Conservation (phyloP, 2,113 vertebrate species). For the Anser cygnoides region DNA sequence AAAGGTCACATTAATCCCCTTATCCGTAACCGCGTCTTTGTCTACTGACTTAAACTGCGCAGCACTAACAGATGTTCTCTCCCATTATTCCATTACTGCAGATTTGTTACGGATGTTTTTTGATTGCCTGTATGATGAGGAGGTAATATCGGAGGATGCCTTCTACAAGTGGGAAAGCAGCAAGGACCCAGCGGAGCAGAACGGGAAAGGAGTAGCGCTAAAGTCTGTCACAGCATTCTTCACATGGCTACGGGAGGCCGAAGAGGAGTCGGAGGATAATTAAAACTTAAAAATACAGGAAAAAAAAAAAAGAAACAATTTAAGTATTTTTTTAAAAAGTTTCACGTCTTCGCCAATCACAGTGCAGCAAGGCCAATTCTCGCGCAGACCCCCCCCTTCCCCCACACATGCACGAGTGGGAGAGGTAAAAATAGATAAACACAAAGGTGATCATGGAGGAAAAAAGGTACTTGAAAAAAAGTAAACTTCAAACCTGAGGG, state of each 20-base stretch:
- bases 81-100: constrained; percentile 11
- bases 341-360: constrained; percentile 84
- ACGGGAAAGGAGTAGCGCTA: constrained; percentile 93
- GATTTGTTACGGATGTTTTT: constrained; percentile 98
- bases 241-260: constrained; percentile 96
- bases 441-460: constrained; percentile 82
- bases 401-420: constrained; percentile 75
- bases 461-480: constrained; percentile 84
- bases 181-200: constrained; percentile 94
- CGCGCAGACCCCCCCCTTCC: constrained; percentile 76
- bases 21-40: background rate
- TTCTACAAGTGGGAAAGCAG: constrained; percentile 98
- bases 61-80: background rate
- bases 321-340: constrained; percentile 86
- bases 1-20: background rate
- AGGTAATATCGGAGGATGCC: constrained; percentile 97
- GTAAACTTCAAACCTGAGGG: constrained; percentile 76
- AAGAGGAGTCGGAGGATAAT: constrained; percentile 98
- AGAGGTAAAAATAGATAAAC: constrained; percentile 70
- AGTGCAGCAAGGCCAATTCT: constrained; percentile 86
- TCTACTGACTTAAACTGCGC: accelerated
- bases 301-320: constrained; percentile 72
- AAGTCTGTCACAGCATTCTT: constrained; percentile 97
- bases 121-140: constrained; percentile 97
- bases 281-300: constrained; percentile 81